Evolutionary conservation across 2,797 vertebrate species (phyloP).

Genomic region (Ctenopoma kingsleyae): DNA sequence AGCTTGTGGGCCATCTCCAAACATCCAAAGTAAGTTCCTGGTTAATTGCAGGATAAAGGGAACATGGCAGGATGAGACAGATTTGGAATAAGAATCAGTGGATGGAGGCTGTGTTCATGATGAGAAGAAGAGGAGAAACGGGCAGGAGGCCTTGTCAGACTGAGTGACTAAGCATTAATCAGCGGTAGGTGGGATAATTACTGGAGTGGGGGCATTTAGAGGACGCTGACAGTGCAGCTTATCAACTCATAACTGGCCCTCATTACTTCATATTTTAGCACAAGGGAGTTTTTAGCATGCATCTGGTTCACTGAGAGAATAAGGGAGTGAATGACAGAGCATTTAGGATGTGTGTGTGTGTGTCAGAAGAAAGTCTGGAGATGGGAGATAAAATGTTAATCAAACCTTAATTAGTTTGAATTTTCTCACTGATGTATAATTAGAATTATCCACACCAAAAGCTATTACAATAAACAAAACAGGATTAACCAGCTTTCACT

Average conservation of each 20-base stretch:
- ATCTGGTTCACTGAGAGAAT: slow-evolving; percentile 43
- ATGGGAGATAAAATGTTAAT: slow-evolving; percentile 41
- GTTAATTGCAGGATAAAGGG: slow-evolving; percentile 29
- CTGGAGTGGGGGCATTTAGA: slow-evolving; percentile 60
- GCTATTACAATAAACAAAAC: background rate
- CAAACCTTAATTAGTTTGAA: slow-evolving; percentile 30
- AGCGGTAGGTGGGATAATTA: slow-evolving; percentile 64
- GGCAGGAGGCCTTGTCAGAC: slow-evolving; percentile 42
- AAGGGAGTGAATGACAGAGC: slow-evolving; percentile 39
- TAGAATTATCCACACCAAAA: slow-evolving; percentile 19
- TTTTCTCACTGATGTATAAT: slow-evolving; percentile 19
- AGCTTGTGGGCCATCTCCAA: background rate
- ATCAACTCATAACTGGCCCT: slow-evolving; percentile 54
- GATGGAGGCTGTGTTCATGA: slow-evolving; percentile 16
- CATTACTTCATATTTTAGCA: slow-evolving; percentile 51
- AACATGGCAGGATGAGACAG: slow-evolving; percentile 21
- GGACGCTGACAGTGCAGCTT: slow-evolving; percentile 61
- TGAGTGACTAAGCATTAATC: slow-evolving; percentile 59
- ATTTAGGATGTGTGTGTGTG: slow-evolving; percentile 19
- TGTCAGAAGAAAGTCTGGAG: slow-evolving; percentile 21
- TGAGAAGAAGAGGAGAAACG: slow-evolving; percentile 21
- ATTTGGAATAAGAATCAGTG: slow-evolving; percentile 44
- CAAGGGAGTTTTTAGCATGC: slow-evolving; percentile 53
- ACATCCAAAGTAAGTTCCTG: slow-evolving; percentile 15
- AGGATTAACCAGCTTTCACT: slow-evolving; percentile 14